Evolutionary conservation across 2,888 invertebrate genomes (phyloP), one percentile per base, ranked within the genome.

Genomic region (Microchrysa polita): DNA sequence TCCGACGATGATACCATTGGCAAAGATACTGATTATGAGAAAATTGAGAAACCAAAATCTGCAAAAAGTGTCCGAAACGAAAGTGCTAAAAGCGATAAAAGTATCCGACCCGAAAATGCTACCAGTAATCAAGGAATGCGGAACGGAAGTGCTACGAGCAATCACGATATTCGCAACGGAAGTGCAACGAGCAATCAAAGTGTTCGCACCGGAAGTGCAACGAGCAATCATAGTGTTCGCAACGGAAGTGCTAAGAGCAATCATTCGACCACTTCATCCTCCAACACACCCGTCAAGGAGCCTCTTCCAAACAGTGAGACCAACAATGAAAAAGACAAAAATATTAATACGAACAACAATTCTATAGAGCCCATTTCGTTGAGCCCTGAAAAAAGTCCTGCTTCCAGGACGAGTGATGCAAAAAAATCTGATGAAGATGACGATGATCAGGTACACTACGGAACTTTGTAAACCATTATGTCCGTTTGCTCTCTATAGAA

Each of bases 401-500:
- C 61, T 44, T 77, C 77, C 65, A 74, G 76, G 44, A 79, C 77
- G 42, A 77, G 78, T 42, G 76, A 78, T 74, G 76, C 75, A 67
- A 77, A 78, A 34, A 73, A 73, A 65, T 76, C 74, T 16, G 76
- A 79, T 22, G 81, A 81, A 63, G 79, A 81, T 61, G 83, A 82
- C 75, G 82, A 83, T 75, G 84, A 84, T 79, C 83, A 84, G 84
- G 84, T 84, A 84, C 82, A 83, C 80, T 81, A 82, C 81, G 84
- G 84, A 81, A 82, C 80, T 78, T 82, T 84, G 79, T 84, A 83
- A 80, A 78, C 73, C 55, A n/a, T n/a, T n/a, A 18, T 69, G 69
- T 57, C 55, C 27, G 55, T 55, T 55, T 16, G 14, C 42, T 27
- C 40, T 40, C 27, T 34, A 34, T 34, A 34, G 2, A 34, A 7